Base-by-base conservation (phyloP, 2,797 vertebrate genomes). In the Sebastes flavidus region DNA sequence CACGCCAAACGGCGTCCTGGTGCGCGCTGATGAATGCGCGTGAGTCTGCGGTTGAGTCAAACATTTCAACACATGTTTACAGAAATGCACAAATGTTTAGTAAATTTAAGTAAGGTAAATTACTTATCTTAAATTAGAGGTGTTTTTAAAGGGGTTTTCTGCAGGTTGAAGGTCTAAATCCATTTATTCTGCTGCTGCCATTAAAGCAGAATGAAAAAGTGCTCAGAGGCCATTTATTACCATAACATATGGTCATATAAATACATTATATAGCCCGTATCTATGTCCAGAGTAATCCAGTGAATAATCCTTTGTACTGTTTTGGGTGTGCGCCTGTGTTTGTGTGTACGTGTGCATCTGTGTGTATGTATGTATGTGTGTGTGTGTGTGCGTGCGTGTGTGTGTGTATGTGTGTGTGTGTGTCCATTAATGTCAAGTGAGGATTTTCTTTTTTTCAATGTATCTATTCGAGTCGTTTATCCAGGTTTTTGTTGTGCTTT, bases 1-100 rank as follows among this genome's bases (percentile, higher is more conserved):
- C 60, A 58, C 66, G 69, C 83, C 85, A 87, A 91, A 86, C 65
- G 77, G 76, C 52, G 38, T 85, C 77, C 77, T 55, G 78, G 80
- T 75, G 82, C 27, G 82, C 52, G 86, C 32, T 79, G 80, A 83
- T 78, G 59, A 73, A 77, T 75, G 85, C 65, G 30, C 65, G 14
- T 1, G 9, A 16, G 59, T 49, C 54, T 49, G 61, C 11, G 25
- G 2, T 4, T 5, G n/a, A 80, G 46, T 70, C 76, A 74, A 75
- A 75, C 36, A 73, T 70, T 72, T 66, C n/a, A 3, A 49, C 72
- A 62, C 59, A 66, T 75, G 62, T 80, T 75, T 22, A 55, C 34
- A 58, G 2, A 76, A 56, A 76, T 65, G 24, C 54, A 78, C 36
- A 38, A 38, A 38, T 38, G 20, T 75, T 66, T 9, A 13, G 20